Evolutionary conservation across 2,113 vertebrate genomes (phyloP).

Genomic region (Microcebus jonahi): DNA sequence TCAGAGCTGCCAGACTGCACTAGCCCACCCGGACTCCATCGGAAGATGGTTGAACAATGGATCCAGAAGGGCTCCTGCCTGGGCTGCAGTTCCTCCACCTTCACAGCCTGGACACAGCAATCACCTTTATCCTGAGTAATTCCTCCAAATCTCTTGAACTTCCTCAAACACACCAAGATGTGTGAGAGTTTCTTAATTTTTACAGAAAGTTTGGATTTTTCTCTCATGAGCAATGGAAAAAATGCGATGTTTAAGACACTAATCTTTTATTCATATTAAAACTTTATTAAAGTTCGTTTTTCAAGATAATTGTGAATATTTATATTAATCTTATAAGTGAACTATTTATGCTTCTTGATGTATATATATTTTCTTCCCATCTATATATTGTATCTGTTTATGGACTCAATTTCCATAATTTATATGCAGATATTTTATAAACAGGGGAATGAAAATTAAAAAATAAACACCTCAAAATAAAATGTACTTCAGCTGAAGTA

Average conservation of each 20-base stretch:
- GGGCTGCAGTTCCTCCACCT: too few relatives aligned
- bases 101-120: not conserved
- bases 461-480: not conserved
- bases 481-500: not conserved
- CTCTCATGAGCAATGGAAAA: not conserved
- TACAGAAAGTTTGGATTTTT: not conserved
- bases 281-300: not conserved
- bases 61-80: too few relatives aligned
- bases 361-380: not conserved
- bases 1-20: not conserved
- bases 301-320: not conserved
- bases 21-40: too few relatives aligned
- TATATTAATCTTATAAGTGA: not conserved
- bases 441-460: not conserved
- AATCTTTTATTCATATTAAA: not conserved
- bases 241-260: not conserved
- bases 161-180: not conserved
- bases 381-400: constrained; percentile 5
- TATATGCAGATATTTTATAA: constrained; percentile 21
- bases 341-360: not conserved
- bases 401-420: constrained; percentile 5
- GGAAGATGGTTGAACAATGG: too few relatives aligned
- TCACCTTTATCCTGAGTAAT: not conserved
- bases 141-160: not conserved
- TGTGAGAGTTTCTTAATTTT: not conserved